Evolutionary conservation across 1,140 invertebrate species (phyloP), one percentile per base, ranked within the genome.

Genomic region (Anoplophora glabripennis): DNA sequence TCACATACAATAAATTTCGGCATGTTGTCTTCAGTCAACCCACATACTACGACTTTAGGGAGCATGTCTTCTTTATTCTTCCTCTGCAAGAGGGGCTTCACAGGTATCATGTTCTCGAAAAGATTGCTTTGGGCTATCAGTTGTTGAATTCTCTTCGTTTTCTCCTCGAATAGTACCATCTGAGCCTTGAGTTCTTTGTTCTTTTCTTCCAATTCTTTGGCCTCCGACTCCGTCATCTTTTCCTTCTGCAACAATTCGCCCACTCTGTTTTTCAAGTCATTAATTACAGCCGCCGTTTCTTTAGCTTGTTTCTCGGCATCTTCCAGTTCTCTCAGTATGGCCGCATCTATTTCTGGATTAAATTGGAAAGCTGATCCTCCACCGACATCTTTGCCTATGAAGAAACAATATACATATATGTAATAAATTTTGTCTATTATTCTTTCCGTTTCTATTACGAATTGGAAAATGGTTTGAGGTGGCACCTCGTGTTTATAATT

Each of bases 41-140:
- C 72, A 48, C 72, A 73, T n/a, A 73, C 65, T n/a, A 75, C 58
- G 12, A 76, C 70, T 69, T 74, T 75, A 1, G 72, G 72, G 11
- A 73, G 49, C 1, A 64, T 51, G 53, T 73, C 72, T 62, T 74
- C 72, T n/a, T 63, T 61, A 15, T 66, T 55, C 21, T 57, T 58
- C 1, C 15, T 45, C 46, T 64, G 49, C 35, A 59, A 28, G 45
- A 49, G 28, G 5, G 62, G 46, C 17, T 61, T 49, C n/a, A 60
- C 40, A 14, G 52, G 35, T 28, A 53, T 52, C 54, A 67, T 63
- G 46, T 69, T 63, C 17, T 65, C 68, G 40, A 71, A 69, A n/a
- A 69, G 36, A 52, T 69, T 70, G 5, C 67, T 60, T 52, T 70
- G 67, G 18, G 42, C 64, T 11, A 74, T 58, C 21, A 74, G 54